These are phyloP conservation scores for Caenorhabditis imperialis DNA, from an alignment of 2,888 invertebrate genomes.

Conservation along the genomic window DNA sequence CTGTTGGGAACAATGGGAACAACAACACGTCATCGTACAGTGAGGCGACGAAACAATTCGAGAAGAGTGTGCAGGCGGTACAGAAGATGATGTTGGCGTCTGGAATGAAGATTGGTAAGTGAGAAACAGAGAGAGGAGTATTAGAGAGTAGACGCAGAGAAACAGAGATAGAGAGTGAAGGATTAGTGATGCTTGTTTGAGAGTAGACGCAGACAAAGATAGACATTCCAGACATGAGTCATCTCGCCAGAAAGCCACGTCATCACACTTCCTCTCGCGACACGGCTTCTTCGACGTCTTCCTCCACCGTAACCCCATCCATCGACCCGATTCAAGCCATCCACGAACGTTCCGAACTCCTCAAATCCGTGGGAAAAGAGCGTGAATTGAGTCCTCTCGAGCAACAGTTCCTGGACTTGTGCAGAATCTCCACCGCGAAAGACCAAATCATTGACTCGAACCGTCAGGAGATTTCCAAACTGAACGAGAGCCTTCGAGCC, in stretches of 20 bases:
- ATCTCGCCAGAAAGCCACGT: constrained; percentile 37
- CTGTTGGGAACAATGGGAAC: constrained; percentile 47
- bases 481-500: constrained; percentile 47
- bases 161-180: too few relatives aligned
- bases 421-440: constrained; percentile 71
- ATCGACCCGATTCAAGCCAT: constrained; percentile 46
- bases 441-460: constrained; percentile 72
- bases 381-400: constrained; percentile 63
- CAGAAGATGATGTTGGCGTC: constrained; percentile 67
- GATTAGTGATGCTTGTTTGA: too few relatives aligned
- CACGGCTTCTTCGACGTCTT: constrained; percentile 38
- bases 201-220: neutral
- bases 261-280: constrained; percentile 33
- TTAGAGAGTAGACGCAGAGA: too few relatives aligned
- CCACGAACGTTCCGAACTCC: constrained; percentile 36
- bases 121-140: too few relatives aligned
- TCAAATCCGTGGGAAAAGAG: constrained; percentile 31
- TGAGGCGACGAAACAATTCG: constrained; percentile 72
- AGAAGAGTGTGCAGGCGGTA: constrained; percentile 71
- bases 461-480: constrained; percentile 63
- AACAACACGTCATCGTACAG: constrained; percentile 61
- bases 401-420: constrained; percentile 73
- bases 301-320: constrained; percentile 20
- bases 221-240: constrained; percentile 35
- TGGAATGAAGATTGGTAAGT: constrained; percentile 52